phyloP scores from a whole-genome alignment of 1,140 invertebrate genomes.

The Apis cerana region DNA sequence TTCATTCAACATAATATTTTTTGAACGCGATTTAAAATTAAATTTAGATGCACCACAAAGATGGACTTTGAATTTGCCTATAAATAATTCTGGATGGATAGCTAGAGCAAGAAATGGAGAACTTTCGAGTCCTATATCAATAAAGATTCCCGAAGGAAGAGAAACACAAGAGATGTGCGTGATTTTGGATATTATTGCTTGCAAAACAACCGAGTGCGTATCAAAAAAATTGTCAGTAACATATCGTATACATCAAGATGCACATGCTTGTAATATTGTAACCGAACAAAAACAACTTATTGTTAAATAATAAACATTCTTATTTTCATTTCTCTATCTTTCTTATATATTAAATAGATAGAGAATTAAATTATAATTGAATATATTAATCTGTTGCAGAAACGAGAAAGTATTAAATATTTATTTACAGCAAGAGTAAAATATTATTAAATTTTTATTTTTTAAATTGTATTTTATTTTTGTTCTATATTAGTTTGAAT shows the following conservation, averaged over 20 bases:
- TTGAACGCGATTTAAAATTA: conserved; percentile 82
- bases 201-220: conserved; percentile 78
- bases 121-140: conserved; percentile 71
- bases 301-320: conserved; percentile 32
- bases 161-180: conserved; percentile 70
- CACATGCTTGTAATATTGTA: conserved; percentile 60
- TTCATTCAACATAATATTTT: conserved; percentile 78
- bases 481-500: neutral
- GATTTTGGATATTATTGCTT: conserved; percentile 78
- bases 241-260: conserved; percentile 77
- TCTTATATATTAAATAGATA: neutral
- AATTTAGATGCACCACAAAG: conserved; percentile 86
- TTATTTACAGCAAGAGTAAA: neutral
- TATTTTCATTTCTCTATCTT: neutral
- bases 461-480: neutral
- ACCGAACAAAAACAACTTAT: conserved; percentile 67
- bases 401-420: neutral
- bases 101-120: conserved; percentile 69
- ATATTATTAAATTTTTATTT: neutral
- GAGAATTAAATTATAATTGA: too few relatives aligned
- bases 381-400: neutral
- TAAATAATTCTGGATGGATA: conserved; percentile 68
- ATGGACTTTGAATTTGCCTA: conserved; percentile 80
- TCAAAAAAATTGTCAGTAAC: conserved; percentile 76
- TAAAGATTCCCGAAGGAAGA: conserved; percentile 73